phyloP scores from a whole-genome alignment of 1,140 invertebrate species.

The Plectrocnemia conspersa region DNA sequence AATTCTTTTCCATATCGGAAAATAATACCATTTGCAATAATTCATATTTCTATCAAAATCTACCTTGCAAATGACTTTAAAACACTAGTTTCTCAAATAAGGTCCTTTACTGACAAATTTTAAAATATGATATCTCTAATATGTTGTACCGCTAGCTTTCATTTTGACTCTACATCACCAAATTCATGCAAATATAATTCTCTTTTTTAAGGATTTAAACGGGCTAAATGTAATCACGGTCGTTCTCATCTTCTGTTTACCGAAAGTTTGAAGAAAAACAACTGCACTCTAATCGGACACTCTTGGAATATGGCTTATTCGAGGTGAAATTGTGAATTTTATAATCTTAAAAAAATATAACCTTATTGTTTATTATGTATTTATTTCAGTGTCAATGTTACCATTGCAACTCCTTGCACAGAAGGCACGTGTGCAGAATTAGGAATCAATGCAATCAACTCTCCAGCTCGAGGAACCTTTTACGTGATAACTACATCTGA shows the following conservation, averaged over 20 bases:
- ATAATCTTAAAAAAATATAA: not conserved
- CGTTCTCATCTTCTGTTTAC: conserved; percentile 55
- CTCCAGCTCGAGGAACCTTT: conserved; percentile 38
- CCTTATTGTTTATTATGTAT: conserved; percentile 2
- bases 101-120: too few relatives aligned
- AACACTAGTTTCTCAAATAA: too few relatives aligned
- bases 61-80: too few relatives aligned
- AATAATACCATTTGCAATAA: too few relatives aligned
- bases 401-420: conserved; percentile 7
- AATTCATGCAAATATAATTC: conserved; percentile 1
- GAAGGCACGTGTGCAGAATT: conserved; percentile 27
- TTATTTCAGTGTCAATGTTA: conserved; percentile 22
- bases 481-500: conserved; percentile 37
- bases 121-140: too few relatives aligned
- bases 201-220: conserved; percentile 43
- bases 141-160: too few relatives aligned
- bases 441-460: conserved; percentile 38
- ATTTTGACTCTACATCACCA: too few relatives aligned
- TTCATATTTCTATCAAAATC: too few relatives aligned
- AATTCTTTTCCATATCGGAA: too few relatives aligned
- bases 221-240: conserved; percentile 57
- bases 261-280: conserved; percentile 49
- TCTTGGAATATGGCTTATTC: conserved; percentile 52
- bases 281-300: conserved; percentile 52
- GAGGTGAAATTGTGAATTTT: conserved; percentile 35